Conservation (phyloP, 2,797 vertebrate genomes). For the Cetoscarus ocellatus region DNA sequence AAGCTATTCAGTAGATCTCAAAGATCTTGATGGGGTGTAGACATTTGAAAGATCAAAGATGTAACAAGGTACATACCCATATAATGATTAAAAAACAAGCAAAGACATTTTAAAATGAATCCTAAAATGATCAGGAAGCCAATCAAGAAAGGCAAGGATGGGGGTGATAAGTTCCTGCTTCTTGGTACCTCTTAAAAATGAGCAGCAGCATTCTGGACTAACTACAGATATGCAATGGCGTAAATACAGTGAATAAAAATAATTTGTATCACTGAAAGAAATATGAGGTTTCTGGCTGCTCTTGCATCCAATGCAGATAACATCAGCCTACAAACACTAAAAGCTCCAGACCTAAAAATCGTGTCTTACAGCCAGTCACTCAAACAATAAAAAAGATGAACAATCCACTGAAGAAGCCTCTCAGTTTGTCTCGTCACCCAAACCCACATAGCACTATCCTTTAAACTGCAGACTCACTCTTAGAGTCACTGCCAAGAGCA, state of each 20-base stretch:
- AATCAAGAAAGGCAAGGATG: too few relatives aligned
- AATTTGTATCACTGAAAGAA: conserved; percentile 57
- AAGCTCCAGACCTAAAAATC: neutral
- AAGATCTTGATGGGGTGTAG: too few relatives aligned
- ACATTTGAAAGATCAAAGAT: too few relatives aligned
- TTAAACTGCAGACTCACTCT: conserved; percentile 31
- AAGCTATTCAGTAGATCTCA: too few relatives aligned
- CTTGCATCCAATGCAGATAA: conserved; percentile 69
- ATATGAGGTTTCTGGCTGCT: conserved; percentile 59
- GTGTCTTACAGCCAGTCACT: neutral
- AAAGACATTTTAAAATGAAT: too few relatives aligned
- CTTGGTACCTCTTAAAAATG: too few relatives aligned
- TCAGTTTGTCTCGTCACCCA: conserved; percentile 11
- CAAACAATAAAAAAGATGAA: conserved; percentile 2
- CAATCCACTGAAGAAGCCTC: neutral
- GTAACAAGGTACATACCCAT: too few relatives aligned
- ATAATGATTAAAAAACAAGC: too few relatives aligned
- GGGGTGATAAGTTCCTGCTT: too few relatives aligned
- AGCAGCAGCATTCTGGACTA: conserved; percentile 28
- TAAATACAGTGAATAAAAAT: too few relatives aligned
- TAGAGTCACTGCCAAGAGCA: conserved; percentile 18
- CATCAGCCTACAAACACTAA: conserved; percentile 67
- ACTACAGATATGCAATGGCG: too few relatives aligned
- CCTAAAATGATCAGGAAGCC: too few relatives aligned
- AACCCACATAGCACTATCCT: conserved; percentile 19